Evolutionary conservation across 2,888 invertebrate species (phyloP).

Genomic region (Buathra laborator): DNA sequence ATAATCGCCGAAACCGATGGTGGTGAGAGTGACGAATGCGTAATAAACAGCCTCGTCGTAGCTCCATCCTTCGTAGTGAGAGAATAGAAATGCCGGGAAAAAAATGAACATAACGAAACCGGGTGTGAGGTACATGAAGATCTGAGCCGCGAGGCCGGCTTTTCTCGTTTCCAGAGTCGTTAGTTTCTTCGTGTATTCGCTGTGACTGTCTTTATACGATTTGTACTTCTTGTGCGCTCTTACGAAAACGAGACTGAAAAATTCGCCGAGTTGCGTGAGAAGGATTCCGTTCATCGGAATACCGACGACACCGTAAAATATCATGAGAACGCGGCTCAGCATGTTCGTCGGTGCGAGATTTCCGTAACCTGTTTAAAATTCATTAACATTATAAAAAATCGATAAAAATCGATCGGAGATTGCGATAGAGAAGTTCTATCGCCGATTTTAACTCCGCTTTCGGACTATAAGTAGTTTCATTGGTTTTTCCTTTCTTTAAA

Average conservation of each 20-base stretch:
- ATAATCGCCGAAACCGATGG: slow-evolving; percentile 97
- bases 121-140: slow-evolving; percentile 94
- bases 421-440: too few species aligned
- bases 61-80: slow-evolving; percentile 94
- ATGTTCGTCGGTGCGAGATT: slow-evolving; percentile 94
- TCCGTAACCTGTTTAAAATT: slow-evolving; percentile 90
- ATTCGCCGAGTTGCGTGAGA: slow-evolving; percentile 90
- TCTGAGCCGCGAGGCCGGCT: slow-evolving; percentile 91
- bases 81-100: slow-evolving; percentile 93
- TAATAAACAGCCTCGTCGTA: slow-evolving; percentile 95
- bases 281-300: slow-evolving; percentile 93
- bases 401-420: too few species aligned
- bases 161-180: slow-evolving; percentile 85
- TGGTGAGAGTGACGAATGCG: slow-evolving; percentile 94
- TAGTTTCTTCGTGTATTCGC: slow-evolving; percentile 77
- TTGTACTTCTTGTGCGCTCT: slow-evolving; percentile 94
- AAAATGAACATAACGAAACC: slow-evolving; percentile 95
- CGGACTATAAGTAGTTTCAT: background rate
- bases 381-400: background rate
- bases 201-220: slow-evolving; percentile 89
- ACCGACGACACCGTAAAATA: slow-evolving; percentile 94
- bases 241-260: slow-evolving; percentile 90
- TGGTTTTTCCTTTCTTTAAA: background rate
- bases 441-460: too few species aligned
- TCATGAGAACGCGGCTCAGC: slow-evolving; percentile 93